phyloP scores from a whole-genome alignment of 2,888 invertebrate genomes.

The Drosophila merina region DNA sequence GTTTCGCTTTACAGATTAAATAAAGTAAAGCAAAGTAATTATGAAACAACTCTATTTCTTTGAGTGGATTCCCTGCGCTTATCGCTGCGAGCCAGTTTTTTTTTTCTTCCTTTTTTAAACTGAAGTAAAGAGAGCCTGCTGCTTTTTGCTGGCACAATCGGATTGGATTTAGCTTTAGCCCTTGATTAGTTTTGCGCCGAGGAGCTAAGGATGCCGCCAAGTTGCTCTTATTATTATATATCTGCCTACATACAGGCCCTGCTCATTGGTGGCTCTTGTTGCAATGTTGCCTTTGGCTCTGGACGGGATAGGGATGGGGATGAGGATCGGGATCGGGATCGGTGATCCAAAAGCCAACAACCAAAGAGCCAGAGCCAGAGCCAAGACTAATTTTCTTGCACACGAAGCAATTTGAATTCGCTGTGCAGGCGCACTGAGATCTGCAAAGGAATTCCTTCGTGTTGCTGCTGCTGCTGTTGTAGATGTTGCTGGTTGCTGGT shows the following conservation, averaged over 20 bases:
- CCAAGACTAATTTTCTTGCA: constrained; percentile 84
- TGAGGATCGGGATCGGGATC: constrained; percentile 42
- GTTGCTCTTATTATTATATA: constrained; percentile 74
- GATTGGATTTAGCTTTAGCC: constrained; percentile 83
- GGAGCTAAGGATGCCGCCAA: constrained; percentile 65
- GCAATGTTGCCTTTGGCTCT: constrained; percentile 55
- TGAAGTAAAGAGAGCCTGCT: constrained; percentile 60
- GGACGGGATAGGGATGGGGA: constrained; percentile 34
- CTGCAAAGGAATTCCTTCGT: constrained; percentile 61
- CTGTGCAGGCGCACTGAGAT: constrained; percentile 69
- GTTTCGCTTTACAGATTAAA: too few relatives aligned
- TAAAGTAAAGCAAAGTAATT: too few relatives aligned
- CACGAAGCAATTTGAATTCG: constrained; percentile 83
- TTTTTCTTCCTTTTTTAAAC: constrained; percentile 18
- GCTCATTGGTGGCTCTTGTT: constrained; percentile 31
- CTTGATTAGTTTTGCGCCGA: constrained; percentile 83
- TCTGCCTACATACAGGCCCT: constrained; percentile 36
- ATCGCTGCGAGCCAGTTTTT: constrained; percentile 30
- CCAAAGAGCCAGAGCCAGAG: constrained; percentile 8
- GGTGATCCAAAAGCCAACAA: constrained; percentile 15
- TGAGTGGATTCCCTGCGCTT: constrained; percentile 61
- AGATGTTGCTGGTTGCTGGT: constrained; percentile 43
- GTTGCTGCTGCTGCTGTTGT: constrained; percentile 37
- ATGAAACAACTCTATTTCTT: constrained; percentile 30
- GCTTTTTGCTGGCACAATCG: constrained; percentile 68